Conservation (phyloP, 2,113 vertebrate genomes). For the Peromyscus polionotus region DNA sequence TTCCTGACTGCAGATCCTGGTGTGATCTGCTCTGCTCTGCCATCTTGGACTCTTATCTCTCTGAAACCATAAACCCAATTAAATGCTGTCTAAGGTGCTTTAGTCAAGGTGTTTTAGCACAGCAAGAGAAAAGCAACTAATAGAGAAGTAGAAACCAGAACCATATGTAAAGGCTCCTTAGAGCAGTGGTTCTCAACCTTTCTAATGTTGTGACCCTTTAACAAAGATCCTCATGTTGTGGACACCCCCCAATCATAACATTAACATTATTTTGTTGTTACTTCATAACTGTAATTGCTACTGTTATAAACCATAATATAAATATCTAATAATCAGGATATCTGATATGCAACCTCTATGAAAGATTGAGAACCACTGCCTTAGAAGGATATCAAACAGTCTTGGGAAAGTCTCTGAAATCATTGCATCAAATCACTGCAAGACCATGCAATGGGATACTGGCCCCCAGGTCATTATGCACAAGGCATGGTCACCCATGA, state of each 20-base stretch:
- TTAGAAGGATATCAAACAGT: neutral
- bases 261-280: neutral
- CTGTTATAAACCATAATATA: neutral
- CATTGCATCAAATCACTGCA: neutral
- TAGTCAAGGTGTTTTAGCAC: neutral
- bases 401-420: neutral
- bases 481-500: neutral
- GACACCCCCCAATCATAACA: neutral
- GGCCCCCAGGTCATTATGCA: neutral
- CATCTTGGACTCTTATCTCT: neutral
- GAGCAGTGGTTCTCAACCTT: neutral
- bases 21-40: neutral
- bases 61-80: neutral
- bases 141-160: neutral
- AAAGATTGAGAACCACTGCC: neutral
- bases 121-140: neutral
- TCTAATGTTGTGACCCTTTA: neutral
- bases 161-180: accelerated
- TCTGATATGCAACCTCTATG: neutral
- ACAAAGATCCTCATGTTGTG: neutral
- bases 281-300: neutral
- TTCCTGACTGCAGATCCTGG: neutral
- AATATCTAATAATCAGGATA: neutral
- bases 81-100: neutral
- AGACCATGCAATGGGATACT: neutral